phyloP scores from a whole-genome alignment of 2,888 invertebrate species.

The Galerucella pusilla region DNA sequence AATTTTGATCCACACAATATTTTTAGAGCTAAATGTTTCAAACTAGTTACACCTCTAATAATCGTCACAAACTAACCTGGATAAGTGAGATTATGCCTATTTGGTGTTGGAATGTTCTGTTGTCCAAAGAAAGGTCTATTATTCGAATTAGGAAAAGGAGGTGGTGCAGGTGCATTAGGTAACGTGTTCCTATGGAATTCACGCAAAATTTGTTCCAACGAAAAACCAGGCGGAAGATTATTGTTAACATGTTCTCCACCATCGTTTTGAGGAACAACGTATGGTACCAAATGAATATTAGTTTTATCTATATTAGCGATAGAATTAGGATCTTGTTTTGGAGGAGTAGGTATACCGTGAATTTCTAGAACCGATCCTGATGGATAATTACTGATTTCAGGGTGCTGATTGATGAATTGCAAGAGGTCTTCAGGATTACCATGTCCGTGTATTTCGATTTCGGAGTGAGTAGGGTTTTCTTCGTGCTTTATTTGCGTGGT shows the following conservation, averaged over 20 bases:
- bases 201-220: constrained; percentile 60
- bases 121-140: constrained; percentile 55
- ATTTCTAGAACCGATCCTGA: constrained; percentile 63
- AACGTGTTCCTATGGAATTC: constrained; percentile 60
- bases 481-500: constrained; percentile 35
- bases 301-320: constrained; percentile 39
- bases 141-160: constrained; percentile 40
- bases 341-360: constrained; percentile 53
- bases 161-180: constrained; percentile 41
- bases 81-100: constrained; percentile 55
- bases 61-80: constrained; percentile 51
- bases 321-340: constrained; percentile 33
- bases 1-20: too few species aligned
- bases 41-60: neutral
- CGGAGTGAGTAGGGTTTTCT: constrained; percentile 38
- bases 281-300: constrained; percentile 50
- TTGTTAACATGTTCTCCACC: constrained; percentile 39
- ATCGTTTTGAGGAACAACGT: constrained; percentile 49
- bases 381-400: constrained; percentile 63
- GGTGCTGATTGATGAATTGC: constrained; percentile 63
- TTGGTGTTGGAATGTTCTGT: constrained; percentile 55
- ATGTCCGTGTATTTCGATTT: constrained; percentile 56
- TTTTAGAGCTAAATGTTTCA: too few species aligned
- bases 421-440: constrained; percentile 61
- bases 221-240: constrained; percentile 55